These are phyloP conservation scores for Antidorcas marsupialis DNA, from an alignment of 2,113 vertebrate species.

Conservation along the genomic window DNA sequence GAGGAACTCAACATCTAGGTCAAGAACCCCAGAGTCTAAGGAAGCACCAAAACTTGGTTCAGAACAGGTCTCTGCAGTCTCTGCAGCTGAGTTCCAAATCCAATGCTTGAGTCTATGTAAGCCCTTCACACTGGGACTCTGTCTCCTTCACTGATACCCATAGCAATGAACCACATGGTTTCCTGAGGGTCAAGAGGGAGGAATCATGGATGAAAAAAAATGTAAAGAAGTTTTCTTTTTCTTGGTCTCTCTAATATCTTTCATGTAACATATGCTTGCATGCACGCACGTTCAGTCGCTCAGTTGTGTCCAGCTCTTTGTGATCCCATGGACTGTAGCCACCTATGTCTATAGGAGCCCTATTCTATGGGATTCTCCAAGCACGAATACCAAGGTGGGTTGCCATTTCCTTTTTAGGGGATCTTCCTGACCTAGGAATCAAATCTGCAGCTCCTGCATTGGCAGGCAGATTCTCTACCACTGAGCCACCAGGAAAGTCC, in stretches of 20 bases:
- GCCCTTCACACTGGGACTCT: not conserved
- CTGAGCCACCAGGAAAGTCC: not conserved
- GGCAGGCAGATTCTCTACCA: not conserved
- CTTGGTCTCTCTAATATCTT: not conserved
- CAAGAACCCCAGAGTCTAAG: not conserved
- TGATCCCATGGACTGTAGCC: not conserved
- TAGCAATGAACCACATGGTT: no score
- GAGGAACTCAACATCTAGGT: not conserved
- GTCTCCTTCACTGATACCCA: not conserved
- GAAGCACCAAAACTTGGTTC: not conserved
- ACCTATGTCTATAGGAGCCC: not conserved
- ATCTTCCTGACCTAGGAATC: not conserved
- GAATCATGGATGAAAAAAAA: not conserved
- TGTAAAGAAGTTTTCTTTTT: not conserved
- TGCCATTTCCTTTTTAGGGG: not conserved
- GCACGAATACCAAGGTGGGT: fast-evolving
- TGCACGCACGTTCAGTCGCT: not conserved
- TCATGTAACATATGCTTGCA: not conserved
- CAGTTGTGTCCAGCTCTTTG: not conserved
- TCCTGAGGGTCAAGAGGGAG: not conserved
- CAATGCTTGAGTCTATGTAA: not conserved
- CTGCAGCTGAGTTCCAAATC: not conserved
- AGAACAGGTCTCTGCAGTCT: not conserved
- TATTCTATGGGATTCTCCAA: not conserved
- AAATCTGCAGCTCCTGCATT: not conserved